These are phyloP conservation scores for Melanogrammus aeglefinus DNA, from an alignment of 2,797 vertebrate genomes.

Conservation along the genomic window DNA sequence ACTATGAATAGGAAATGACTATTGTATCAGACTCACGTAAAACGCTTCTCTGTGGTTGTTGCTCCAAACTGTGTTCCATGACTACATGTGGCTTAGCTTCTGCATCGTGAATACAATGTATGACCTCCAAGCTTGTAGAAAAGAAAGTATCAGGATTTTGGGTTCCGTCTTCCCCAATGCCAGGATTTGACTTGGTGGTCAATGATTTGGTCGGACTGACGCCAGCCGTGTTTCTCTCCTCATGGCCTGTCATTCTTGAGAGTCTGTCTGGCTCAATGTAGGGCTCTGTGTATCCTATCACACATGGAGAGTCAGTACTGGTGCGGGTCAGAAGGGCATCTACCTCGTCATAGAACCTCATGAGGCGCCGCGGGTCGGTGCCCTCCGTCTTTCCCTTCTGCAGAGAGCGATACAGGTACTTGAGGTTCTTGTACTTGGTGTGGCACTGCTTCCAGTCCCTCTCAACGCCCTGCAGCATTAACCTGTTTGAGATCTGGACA, in stretches of 20 bases:
- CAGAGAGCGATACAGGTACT: conserved; percentile 84
- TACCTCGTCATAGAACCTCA: conserved; percentile 86
- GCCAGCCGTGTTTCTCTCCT: conserved; percentile 37
- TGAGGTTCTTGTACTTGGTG: conserved; percentile 89
- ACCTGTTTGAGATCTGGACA: conserved; percentile 81
- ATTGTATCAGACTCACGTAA: background rate
- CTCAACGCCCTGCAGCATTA: conserved; percentile 82
- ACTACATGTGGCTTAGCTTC: background rate
- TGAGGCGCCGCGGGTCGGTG: conserved; percentile 74
- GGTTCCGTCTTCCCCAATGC: background rate
- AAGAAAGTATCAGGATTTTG: background rate
- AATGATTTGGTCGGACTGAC: background rate
- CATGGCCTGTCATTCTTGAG: conserved; percentile 16
- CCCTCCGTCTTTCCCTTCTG: conserved; percentile 79
- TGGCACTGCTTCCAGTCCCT: conserved; percentile 88
- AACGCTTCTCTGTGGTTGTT: background rate
- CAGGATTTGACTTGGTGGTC: background rate
- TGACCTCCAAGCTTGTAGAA: background rate
- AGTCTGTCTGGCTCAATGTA: conserved; percentile 24
- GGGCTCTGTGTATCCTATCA: conserved; percentile 30
- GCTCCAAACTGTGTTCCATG: background rate
- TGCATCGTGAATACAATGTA: background rate
- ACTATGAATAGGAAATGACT: background rate
- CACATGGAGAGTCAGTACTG: conserved; percentile 15
- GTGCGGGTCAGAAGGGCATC: conserved; percentile 78